Conservation (phyloP, 1,140 invertebrate species). For the Panagrolaimus sp. region DNA sequence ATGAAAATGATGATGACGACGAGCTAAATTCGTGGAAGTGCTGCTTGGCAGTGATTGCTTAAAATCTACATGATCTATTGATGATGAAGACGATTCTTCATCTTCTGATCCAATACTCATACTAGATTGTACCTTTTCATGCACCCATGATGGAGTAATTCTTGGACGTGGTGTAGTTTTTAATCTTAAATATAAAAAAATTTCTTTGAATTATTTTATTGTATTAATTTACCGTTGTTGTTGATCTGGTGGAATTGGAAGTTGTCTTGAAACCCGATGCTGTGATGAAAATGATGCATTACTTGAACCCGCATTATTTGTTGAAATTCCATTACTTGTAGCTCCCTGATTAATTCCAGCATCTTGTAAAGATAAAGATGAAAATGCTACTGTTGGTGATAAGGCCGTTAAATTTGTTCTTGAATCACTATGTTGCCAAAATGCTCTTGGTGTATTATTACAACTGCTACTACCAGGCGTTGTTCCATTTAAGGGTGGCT, state of each 20-base stretch:
- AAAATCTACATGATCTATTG: neutral
- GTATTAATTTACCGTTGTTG: constrained; percentile 37
- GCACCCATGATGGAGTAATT: constrained; percentile 56
- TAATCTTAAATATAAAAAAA: constrained; percentile 17
- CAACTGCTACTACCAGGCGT: neutral
- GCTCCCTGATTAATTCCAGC: neutral
- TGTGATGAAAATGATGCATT: neutral
- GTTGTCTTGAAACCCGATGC: constrained; percentile 14
- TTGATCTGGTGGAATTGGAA: constrained; percentile 47
- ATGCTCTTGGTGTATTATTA: neutral
- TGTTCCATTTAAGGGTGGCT: constrained; percentile 11
- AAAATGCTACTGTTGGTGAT: neutral
- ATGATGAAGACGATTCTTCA: constrained; percentile 31
- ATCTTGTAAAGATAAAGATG: constrained; percentile 7
- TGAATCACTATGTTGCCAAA: constrained; percentile 10
- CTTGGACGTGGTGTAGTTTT: constrained; percentile 50
- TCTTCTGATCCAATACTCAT: constrained; percentile 56
- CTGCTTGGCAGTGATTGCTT: neutral
- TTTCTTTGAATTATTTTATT: too few species aligned
- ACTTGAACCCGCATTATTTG: neutral
- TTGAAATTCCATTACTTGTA: neutral
- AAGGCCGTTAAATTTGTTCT: constrained; percentile 3
- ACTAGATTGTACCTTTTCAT: constrained; percentile 55
- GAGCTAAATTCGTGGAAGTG: constrained; percentile 2
- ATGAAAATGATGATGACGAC: neutral